Evolutionary conservation across 2,113 vertebrate genomes (phyloP).

Genomic region (Cariama cristata): DNA sequence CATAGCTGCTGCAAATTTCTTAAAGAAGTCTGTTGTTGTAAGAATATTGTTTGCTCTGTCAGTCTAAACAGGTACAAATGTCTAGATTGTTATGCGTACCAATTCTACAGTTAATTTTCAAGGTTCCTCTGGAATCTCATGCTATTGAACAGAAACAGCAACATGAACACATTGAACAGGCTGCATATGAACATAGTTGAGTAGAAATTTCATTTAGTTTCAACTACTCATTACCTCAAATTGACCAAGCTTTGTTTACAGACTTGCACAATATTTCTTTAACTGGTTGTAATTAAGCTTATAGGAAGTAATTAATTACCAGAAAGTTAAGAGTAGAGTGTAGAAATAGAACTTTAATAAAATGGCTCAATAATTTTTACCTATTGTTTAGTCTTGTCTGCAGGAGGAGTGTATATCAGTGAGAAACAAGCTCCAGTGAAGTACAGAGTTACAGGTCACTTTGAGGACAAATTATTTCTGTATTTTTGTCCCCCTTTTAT

Average conservation of each 20-base stretch:
- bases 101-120: background rate
- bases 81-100: background rate
- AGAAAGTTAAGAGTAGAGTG: conserved; percentile 12
- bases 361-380: background rate
- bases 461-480: background rate
- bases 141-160: background rate
- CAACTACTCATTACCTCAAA: background rate
- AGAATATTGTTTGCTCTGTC: background rate
- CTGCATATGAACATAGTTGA: background rate
- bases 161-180: background rate
- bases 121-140: background rate
- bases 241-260: conserved; percentile 17
- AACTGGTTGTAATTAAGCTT: conserved; percentile 17
- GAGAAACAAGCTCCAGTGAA: background rate
- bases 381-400: background rate
- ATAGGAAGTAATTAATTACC: background rate
- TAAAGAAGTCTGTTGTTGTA: background rate
- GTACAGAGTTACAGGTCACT: background rate
- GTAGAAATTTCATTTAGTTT: background rate
- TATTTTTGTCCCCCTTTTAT: background rate
- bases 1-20: background rate
- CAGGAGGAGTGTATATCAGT: background rate
- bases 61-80: background rate
- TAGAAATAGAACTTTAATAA: background rate
- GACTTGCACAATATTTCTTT: background rate